These are phyloP conservation scores for Aleiodes alternator DNA, from an alignment of 2,888 invertebrate genomes.

Conservation along the genomic window DNA sequence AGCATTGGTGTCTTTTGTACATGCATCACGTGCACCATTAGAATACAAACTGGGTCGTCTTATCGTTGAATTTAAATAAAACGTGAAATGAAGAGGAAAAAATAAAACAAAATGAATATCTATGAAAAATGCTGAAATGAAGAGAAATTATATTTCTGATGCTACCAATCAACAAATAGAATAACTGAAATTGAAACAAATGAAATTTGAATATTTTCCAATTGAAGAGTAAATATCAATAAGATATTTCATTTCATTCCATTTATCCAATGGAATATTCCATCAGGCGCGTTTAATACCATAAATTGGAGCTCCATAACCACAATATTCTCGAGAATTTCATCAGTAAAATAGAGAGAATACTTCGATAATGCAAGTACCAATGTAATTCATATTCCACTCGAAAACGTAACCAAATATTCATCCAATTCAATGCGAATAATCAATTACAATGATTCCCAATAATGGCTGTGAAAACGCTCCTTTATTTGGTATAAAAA, in stretches of 20 bases:
- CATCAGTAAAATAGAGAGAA: not conserved
- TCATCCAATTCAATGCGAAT: not conserved
- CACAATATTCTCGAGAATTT: slow-evolving; percentile 9
- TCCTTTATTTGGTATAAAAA: not conserved
- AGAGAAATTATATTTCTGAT: no score
- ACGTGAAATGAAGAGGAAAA: not conserved
- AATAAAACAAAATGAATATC: not conserved
- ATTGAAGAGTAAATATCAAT: no score
- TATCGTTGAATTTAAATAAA: slow-evolving; percentile 47
- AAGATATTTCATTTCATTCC: no score
- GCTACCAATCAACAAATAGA: no score
- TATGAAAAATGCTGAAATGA: not conserved
- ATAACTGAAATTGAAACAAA: no score
- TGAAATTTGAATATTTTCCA: no score
- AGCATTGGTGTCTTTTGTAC: slow-evolving; percentile 49
- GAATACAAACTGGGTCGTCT: slow-evolving; percentile 53
- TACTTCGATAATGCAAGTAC: not conserved
- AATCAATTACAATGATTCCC: not conserved
- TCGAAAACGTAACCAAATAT: not conserved
- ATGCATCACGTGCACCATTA: slow-evolving; percentile 49
- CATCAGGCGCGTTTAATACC: not conserved
- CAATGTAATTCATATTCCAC: slow-evolving; percentile 11
- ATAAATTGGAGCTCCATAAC: not conserved
- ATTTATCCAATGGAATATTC: no score
- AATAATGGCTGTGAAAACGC: not conserved